These are phyloP conservation scores for Megatriorchis doriae DNA, from an alignment of 2,113 vertebrate genomes.

Conservation along the genomic window DNA sequence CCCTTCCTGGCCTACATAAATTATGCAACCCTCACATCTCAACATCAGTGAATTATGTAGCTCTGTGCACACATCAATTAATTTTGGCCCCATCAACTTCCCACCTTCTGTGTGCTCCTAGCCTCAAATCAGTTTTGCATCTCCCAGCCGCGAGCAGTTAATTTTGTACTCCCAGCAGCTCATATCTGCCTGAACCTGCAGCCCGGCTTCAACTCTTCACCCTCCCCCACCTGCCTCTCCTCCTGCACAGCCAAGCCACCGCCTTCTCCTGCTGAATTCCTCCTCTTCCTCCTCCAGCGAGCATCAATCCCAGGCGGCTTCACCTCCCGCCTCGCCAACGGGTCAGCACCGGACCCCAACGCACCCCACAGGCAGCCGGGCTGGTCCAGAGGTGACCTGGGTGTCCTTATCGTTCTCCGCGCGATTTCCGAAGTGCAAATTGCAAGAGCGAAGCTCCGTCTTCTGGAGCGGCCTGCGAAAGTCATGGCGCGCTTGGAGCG, in stretches of 20 bases:
- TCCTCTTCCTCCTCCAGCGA: background rate
- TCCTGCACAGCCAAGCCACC: background rate
- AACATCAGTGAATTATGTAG: conserved; percentile 12
- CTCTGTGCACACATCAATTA: conserved; percentile 31
- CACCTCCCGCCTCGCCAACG: rapidly evolving
- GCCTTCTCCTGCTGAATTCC: background rate
- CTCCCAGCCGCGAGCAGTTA: conserved; percentile 24
- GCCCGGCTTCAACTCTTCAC: conserved; percentile 11
- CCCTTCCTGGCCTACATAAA: conserved; percentile 15
- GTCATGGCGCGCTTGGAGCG: rapidly evolving
- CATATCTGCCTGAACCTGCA: conserved; percentile 50
- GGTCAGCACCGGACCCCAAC: rapidly evolving
- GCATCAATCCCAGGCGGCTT: background rate
- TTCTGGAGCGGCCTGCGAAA: background rate
- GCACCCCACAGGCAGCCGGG: rapidly evolving
- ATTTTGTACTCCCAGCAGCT: conserved; percentile 3
- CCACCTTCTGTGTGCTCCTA: conserved; percentile 17
- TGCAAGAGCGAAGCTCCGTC: background rate
- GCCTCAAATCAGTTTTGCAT: conserved; percentile 12
- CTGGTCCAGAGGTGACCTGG: background rate
- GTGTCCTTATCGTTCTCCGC: rapidly evolving
- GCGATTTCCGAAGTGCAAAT: rapidly evolving
- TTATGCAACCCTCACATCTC: conserved; percentile 23
- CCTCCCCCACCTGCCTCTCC: conserved; percentile 26
- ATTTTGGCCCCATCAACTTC: conserved; percentile 54